phyloP scores from a whole-genome alignment of 2,888 invertebrate genomes.

The Clepsis dumicolana region DNA sequence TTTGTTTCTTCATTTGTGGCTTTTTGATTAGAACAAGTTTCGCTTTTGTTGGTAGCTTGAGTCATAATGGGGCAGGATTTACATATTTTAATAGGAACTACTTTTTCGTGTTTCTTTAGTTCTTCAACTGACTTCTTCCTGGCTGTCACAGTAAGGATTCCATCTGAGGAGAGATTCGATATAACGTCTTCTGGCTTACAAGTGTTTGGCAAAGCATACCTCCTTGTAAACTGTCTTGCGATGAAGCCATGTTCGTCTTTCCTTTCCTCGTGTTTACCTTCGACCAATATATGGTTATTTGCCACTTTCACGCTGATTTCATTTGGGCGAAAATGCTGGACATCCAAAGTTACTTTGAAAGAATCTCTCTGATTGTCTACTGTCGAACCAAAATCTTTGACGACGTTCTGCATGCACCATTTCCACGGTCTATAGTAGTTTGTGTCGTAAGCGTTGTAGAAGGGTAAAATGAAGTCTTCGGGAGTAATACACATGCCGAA shows the following conservation, averaged over 20 bases:
- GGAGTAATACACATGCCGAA: constrained; percentile 57
- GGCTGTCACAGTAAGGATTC: constrained; percentile 58
- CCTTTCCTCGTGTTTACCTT: constrained; percentile 83
- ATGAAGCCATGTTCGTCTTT: constrained; percentile 78
- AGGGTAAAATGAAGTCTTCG: constrained; percentile 57
- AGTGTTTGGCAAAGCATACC: constrained; percentile 72
- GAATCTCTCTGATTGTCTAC: constrained; percentile 61
- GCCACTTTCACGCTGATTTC: constrained; percentile 89
- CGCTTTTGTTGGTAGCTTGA: constrained; percentile 12
- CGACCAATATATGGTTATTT: constrained; percentile 86
- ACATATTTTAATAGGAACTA: constrained; percentile 60
- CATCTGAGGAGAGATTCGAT: constrained; percentile 64
- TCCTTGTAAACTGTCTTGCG: constrained; percentile 76
- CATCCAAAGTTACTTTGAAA: constrained; percentile 87
- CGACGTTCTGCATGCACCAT: constrained; percentile 49
- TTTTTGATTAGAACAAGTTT: constrained; percentile 9
- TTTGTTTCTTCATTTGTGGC: constrained; percentile 45
- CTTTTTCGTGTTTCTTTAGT: constrained; percentile 53
- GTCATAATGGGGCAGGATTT: constrained; percentile 46
- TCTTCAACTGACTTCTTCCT: constrained; percentile 47
- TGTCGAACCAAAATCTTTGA: constrained; percentile 59
- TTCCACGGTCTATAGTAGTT: constrained; percentile 63
- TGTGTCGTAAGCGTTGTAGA: constrained; percentile 48
- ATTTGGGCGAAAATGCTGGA: constrained; percentile 89
- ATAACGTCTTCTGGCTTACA: constrained; percentile 57